phyloP scores from a whole-genome alignment of 2,888 invertebrate species.

The Drosophila peninsularis region DNA sequence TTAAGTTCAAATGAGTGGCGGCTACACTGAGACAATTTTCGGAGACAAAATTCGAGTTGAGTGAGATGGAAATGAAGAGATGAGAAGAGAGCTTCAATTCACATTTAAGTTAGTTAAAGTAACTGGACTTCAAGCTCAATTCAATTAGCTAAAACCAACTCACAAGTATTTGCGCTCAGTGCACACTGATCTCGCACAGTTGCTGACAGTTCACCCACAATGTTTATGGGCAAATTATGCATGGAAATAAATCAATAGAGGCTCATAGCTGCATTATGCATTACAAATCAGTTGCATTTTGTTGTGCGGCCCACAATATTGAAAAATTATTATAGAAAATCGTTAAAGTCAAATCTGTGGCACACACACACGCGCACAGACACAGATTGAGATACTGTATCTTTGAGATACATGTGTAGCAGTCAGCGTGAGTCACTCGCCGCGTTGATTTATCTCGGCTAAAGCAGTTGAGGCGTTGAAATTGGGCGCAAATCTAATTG shows the following conservation, averaged over 20 bases:
- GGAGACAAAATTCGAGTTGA: too few species aligned
- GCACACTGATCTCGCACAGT: conserved; percentile 52
- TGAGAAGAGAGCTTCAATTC: too few species aligned
- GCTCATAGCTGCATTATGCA: conserved; percentile 56
- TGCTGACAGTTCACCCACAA: conserved; percentile 68
- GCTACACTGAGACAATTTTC: conserved; percentile 4
- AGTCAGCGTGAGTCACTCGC: conserved; percentile 67
- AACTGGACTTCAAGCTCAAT: background rate
- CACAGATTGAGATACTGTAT: conserved; percentile 34
- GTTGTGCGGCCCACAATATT: conserved; percentile 51
- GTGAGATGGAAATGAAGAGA: background rate
- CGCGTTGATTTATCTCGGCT: conserved; percentile 59
- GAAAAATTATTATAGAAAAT: conserved; percentile 75
- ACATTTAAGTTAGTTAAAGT: background rate
- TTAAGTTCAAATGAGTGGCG: conserved; percentile 40
- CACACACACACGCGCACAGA: conserved; percentile 9
- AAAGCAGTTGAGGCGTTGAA: conserved; percentile 75
- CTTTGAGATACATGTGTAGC: conserved; percentile 67
- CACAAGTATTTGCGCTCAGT: conserved; percentile 31
- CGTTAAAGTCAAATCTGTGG: conserved; percentile 52
- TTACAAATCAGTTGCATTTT: conserved; percentile 55
- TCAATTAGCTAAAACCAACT: background rate
- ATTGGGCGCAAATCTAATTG: conserved; percentile 80
- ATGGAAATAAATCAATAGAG: conserved; percentile 74
- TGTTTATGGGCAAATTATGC: conserved; percentile 63